Evolutionary conservation across 2,797 vertebrate species (phyloP).

Genomic region (Cyprinella venusta): DNA sequence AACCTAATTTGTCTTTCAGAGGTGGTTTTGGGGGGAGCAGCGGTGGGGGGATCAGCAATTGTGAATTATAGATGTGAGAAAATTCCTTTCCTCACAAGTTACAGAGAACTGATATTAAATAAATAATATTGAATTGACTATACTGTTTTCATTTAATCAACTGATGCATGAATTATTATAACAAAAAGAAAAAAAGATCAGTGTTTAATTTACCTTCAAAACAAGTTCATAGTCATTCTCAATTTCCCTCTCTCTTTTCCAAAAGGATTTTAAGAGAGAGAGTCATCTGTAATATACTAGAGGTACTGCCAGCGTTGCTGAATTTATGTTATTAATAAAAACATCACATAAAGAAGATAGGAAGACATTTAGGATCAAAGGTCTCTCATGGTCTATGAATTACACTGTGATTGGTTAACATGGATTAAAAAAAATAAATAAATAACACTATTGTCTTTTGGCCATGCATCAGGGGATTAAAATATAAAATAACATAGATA

Average conservation of each 20-base stretch:
- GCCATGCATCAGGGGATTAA: neutral
- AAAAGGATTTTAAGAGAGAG: neutral
- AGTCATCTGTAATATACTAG: neutral
- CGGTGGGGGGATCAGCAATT: too few relatives aligned
- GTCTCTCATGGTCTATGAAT: neutral
- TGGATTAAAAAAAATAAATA: too few relatives aligned
- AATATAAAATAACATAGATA: neutral
- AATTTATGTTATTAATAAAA: neutral
- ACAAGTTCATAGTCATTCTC: neutral
- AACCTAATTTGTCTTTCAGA: conserved; percentile 13
- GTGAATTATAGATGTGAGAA: conserved; percentile 31
- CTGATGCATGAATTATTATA: neutral
- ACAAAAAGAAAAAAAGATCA: neutral
- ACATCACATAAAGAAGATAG: neutral
- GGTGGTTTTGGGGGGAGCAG: neutral
- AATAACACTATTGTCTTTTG: neutral
- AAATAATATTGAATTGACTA: neutral
- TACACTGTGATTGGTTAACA: neutral
- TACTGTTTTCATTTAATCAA: neutral
- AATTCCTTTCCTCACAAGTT: neutral
- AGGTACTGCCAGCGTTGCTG: neutral
- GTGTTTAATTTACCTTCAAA: neutral
- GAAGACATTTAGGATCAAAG: neutral
- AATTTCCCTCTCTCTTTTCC: neutral
- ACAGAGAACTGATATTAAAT: conserved; percentile 8